Evolutionary conservation across 2,797 vertebrate species (phyloP).

Genomic region (Rhincodon typus): DNA sequence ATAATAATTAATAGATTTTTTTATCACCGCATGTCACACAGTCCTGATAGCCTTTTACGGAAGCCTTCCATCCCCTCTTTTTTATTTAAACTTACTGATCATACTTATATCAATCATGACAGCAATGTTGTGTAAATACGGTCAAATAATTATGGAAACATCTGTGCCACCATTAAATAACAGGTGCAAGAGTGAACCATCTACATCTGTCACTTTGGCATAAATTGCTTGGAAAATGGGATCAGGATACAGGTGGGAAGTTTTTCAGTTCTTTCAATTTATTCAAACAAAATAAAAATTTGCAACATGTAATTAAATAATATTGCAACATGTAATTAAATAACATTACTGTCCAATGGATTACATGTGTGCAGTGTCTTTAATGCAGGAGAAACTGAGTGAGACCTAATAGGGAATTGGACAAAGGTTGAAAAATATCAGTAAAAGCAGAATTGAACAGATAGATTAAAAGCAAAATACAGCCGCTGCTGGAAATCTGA

Average conservation of each 20-base stretch:
- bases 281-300: neutral
- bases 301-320: neutral
- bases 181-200: neutral
- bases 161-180: neutral
- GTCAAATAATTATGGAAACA: conserved; percentile 19
- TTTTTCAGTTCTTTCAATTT: neutral
- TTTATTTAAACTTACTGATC: neutral
- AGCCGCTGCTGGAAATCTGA: too few species aligned
- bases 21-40: neutral
- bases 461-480: neutral
- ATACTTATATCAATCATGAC: neutral
- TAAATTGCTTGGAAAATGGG: neutral
- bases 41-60: neutral
- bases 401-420: neutral
- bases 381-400: neutral
- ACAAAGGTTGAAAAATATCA: neutral
- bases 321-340: neutral
- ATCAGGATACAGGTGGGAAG: neutral
- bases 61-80: neutral
- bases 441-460: neutral
- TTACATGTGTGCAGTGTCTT: neutral
- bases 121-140: neutral
- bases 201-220: neutral
- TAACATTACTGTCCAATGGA: neutral
- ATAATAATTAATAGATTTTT: conserved; percentile 5